phyloP scores from a whole-genome alignment of 2,888 invertebrate genomes.

The Limenitis camilla region DNA sequence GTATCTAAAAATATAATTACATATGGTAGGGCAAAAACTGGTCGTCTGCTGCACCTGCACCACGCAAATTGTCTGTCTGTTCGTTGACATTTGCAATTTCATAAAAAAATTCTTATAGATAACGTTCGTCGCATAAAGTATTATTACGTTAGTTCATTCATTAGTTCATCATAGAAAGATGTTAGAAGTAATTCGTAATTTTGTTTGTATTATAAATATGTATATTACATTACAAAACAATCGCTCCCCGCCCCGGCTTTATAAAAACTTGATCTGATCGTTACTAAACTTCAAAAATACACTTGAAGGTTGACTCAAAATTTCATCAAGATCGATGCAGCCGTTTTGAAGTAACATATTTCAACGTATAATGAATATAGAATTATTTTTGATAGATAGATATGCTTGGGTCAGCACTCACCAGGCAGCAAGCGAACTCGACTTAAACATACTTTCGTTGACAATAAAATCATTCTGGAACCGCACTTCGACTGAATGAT shows the following conservation, averaged over 20 bases:
- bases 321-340: too few relatives aligned
- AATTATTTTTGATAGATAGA: slow-evolving; percentile 22
- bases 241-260: too few relatives aligned
- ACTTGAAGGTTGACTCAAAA: too few relatives aligned
- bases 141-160: too few relatives aligned
- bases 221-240: too few relatives aligned
- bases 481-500: slow-evolving; percentile 27
- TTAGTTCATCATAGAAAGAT: too few relatives aligned
- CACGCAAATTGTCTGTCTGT: slow-evolving; percentile 14
- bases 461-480: slow-evolving; percentile 32
- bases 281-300: too few relatives aligned
- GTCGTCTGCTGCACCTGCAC: slow-evolving; percentile 22
- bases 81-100: slow-evolving; percentile 14
- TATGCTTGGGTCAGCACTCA: slow-evolving; percentile 22
- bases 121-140: background rate
- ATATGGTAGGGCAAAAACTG: slow-evolving; percentile 22
- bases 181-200: too few relatives aligned
- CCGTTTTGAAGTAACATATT: too few relatives aligned
- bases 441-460: slow-evolving; percentile 17
- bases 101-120: slow-evolving; percentile 6
- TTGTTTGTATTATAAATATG: too few relatives aligned
- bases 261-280: too few relatives aligned
- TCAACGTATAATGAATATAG: background rate
- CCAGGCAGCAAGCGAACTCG: slow-evolving; percentile 11
- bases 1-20: slow-evolving; percentile 26